phyloP scores from a whole-genome alignment of 2,888 invertebrate genomes.

The Carterocephalus palaemon region DNA sequence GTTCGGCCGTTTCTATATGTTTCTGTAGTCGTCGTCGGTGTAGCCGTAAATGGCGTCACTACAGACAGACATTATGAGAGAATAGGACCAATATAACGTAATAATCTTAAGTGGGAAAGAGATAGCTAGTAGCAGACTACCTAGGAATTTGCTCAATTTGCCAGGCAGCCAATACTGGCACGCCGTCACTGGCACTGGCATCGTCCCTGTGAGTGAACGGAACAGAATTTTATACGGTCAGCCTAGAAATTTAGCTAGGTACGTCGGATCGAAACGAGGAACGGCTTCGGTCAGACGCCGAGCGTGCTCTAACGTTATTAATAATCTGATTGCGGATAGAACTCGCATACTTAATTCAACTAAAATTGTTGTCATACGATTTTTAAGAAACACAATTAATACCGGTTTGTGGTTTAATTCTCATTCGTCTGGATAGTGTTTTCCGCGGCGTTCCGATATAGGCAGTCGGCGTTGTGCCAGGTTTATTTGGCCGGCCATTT shows the following conservation, averaged over 20 bases:
- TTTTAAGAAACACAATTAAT: conserved; percentile 9
- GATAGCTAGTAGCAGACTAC: conserved; percentile 43
- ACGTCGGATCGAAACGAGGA: conserved; percentile 35
- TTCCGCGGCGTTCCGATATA: conserved; percentile 33
- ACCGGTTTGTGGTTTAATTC: conserved; percentile 26
- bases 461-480: conserved; percentile 31
- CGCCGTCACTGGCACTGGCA: conserved; percentile 55
- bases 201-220: conserved; percentile 56
- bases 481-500: conserved; percentile 66
- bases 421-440: conserved; percentile 33
- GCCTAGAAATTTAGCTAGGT: conserved; percentile 32
- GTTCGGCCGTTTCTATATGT: conserved; percentile 49
- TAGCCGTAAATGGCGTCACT: conserved; percentile 36
- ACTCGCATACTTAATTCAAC: conserved; percentile 49
- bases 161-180: conserved; percentile 66
- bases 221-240: conserved; percentile 51
- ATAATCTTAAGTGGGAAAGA: conserved; percentile 40
- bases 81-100: conserved; percentile 33
- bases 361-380: conserved; percentile 39
- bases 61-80: conserved; percentile 32
- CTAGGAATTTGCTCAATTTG: conserved; percentile 60
- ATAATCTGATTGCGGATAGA: conserved; percentile 41
- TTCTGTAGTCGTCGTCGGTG: conserved; percentile 36
- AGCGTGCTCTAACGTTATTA: conserved; percentile 31
- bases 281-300: conserved; percentile 26